phyloP scores from a whole-genome alignment of 53 echinoderm and acorn worm species.

The Glandiceps talaboti region DNA sequence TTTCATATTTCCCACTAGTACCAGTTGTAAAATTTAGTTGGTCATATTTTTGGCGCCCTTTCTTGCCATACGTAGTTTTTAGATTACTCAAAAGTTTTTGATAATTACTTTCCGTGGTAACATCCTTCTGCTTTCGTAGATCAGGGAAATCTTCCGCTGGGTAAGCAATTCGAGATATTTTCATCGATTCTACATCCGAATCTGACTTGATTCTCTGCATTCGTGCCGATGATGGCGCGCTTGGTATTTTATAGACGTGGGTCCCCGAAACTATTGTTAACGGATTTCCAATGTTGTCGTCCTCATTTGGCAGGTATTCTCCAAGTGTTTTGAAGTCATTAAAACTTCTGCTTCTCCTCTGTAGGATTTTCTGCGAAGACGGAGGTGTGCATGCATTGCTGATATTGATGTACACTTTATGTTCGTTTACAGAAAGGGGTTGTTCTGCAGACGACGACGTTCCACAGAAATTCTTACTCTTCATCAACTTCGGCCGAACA shows the following conservation, averaged over 20 bases:
- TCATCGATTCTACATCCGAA: background rate
- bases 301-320: background rate
- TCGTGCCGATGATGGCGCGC: background rate
- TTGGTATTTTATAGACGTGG: background rate
- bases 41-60: background rate
- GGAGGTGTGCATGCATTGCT: background rate
- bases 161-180: background rate
- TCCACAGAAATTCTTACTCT: background rate
- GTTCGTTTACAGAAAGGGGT: background rate
- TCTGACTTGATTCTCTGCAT: background rate
- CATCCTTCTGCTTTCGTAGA: background rate
- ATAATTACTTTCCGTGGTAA: background rate
- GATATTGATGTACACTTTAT: background rate
- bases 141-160: background rate
- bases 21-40: background rate
- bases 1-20: background rate
- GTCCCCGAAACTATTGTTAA: background rate
- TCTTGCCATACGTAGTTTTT: background rate
- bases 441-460: background rate
- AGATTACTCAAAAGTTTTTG: background rate
- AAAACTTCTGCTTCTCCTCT: background rate
- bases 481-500: background rate
- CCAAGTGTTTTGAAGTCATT: background rate
- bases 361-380: background rate
- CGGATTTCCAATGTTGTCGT: background rate